Evolutionary conservation across 2,113 vertebrate genomes (phyloP).

Genomic region (Nannobrachium achirus): DNA sequence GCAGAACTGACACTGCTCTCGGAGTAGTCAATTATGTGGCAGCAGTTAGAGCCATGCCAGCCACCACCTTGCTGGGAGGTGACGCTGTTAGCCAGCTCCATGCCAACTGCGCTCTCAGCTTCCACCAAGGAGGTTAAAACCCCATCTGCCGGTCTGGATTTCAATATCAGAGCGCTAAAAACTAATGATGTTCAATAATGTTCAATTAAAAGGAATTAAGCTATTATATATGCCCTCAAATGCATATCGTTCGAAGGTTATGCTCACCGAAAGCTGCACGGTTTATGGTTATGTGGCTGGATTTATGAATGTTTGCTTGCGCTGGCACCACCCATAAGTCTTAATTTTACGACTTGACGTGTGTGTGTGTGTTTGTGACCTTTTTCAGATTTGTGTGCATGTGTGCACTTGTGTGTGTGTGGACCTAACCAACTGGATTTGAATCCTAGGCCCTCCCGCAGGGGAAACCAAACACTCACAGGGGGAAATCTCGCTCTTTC

Average conservation of each 20-base stretch:
- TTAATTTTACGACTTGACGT: too few relatives aligned
- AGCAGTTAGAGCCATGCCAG: not conserved
- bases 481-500: too few relatives aligned
- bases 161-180: not conserved
- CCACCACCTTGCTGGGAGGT: slow-evolving; percentile 10
- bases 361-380: too few relatives aligned
- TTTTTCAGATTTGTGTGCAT: too few relatives aligned
- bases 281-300: too few relatives aligned
- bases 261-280: too few relatives aligned
- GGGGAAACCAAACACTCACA: too few relatives aligned
- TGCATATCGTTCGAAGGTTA: not conserved
- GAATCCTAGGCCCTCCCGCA: too few relatives aligned
- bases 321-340: too few relatives aligned
- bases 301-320: too few relatives aligned
- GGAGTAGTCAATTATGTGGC: slow-evolving; percentile 12
- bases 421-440: too few relatives aligned
- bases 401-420: too few relatives aligned
- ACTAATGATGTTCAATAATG: not conserved
- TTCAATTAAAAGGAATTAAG: slow-evolving; percentile 1
- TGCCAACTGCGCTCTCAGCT: not conserved
- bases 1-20: not conserved
- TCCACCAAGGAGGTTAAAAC: not conserved
- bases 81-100: slow-evolving; percentile 2
- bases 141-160: not conserved
- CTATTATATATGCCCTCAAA: not conserved